Evolutionary conservation across 2,888 invertebrate species (phyloP).

Genomic region (Vanessa cardui): DNA sequence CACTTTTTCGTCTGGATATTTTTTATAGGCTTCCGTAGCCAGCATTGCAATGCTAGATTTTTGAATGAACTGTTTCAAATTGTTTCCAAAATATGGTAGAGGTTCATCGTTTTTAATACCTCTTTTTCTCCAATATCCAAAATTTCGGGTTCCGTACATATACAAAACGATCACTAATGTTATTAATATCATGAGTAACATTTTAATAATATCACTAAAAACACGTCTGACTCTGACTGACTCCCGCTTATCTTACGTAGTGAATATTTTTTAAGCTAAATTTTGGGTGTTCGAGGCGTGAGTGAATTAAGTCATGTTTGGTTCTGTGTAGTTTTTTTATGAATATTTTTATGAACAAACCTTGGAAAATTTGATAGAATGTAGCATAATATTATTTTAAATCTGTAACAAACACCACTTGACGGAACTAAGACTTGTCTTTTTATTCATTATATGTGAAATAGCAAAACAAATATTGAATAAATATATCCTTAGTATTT

Average conservation of each 20-base stretch:
- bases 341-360: too few relatives aligned
- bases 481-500: too few relatives aligned
- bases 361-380: too few relatives aligned
- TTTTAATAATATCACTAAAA: slow-evolving; percentile 33
- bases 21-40: slow-evolving; percentile 61
- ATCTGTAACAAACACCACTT: too few relatives aligned
- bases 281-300: too few relatives aligned
- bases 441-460: too few relatives aligned
- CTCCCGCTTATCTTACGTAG: not conserved
- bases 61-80: slow-evolving; percentile 59
- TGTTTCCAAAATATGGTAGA: slow-evolving; percentile 62
- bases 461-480: too few relatives aligned
- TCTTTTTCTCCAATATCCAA: slow-evolving; percentile 65
- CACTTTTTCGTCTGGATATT: slow-evolving; percentile 67
- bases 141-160: slow-evolving; percentile 60
- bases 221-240: not conserved
- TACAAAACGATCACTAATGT: slow-evolving; percentile 51
- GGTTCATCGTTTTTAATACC: slow-evolving; percentile 68
- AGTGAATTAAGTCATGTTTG: too few relatives aligned
- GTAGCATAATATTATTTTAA: too few relatives aligned
- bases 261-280: too few relatives aligned
- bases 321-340: too few relatives aligned
- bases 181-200: slow-evolving; percentile 49
- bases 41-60: slow-evolving; percentile 64
- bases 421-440: too few relatives aligned